Evolutionary conservation across 2,888 invertebrate genomes (phyloP).

Genomic region (Drosophila bunnanda): DNA sequence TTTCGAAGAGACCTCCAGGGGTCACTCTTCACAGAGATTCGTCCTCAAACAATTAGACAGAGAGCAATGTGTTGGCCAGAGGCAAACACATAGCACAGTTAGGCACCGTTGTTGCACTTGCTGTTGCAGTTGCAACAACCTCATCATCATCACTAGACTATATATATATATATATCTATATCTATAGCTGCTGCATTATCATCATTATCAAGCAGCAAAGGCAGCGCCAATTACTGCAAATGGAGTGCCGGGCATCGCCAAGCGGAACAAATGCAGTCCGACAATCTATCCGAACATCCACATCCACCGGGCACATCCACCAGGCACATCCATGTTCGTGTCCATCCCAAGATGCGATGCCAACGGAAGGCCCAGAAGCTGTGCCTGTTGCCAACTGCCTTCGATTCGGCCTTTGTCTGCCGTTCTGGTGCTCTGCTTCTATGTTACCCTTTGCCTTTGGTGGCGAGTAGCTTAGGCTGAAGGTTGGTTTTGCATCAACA

Average conservation of each 20-base stretch:
- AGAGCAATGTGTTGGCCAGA: constrained; percentile 24
- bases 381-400: constrained; percentile 21
- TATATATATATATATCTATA: too few species aligned
- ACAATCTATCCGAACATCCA: constrained; percentile 8
- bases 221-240: constrained; percentile 72
- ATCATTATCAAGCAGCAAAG: constrained; percentile 24
- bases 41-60: constrained; percentile 46
- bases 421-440: background rate
- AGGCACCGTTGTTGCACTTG: constrained; percentile 49
- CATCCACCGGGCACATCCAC: constrained; percentile 2
- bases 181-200: background rate
- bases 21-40: background rate
- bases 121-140: constrained; percentile 29
- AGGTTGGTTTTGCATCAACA: background rate
- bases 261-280: constrained; percentile 58
- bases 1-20: background rate
- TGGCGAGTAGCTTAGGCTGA: background rate
- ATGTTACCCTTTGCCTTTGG: constrained; percentile 2
- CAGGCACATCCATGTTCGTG: constrained; percentile 22
- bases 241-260: constrained; percentile 75
- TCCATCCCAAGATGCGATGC: constrained; percentile 19
- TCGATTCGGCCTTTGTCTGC: constrained; percentile 17
- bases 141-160: constrained; percentile 5
- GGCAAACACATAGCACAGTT: constrained; percentile 57
- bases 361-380: constrained; percentile 22